Conservation (phyloP, 2,797 vertebrate species). For the Macropodus opercularis region DNA sequence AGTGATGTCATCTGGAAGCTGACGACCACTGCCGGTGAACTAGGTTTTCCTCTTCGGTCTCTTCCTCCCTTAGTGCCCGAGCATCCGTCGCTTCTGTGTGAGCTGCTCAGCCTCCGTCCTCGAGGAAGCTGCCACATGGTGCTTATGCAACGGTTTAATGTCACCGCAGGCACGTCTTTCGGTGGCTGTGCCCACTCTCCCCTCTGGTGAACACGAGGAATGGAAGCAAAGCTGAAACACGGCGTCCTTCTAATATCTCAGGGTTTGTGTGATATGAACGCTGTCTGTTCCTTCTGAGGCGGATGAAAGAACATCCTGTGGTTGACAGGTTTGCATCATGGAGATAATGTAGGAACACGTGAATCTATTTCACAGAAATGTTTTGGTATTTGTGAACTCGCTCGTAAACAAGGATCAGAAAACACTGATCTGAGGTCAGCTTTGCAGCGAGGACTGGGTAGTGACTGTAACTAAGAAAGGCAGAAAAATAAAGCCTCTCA, state of each 20-base stretch:
- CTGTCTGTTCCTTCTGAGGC: neutral
- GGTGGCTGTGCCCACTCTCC: too few relatives aligned
- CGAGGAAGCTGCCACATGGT: constrained; percentile 4
- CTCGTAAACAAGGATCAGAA: too few relatives aligned
- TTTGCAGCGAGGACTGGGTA: too few relatives aligned
- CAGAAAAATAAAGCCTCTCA: too few relatives aligned
- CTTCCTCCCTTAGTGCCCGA: neutral
- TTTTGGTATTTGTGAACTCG: neutral
- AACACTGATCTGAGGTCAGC: too few relatives aligned
- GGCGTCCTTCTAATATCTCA: neutral
- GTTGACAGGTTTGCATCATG: neutral
- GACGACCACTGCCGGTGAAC: neutral
- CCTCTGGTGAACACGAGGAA: constrained; percentile 30
- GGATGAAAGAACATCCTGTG: neutral
- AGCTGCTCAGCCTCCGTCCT: constrained; percentile 9
- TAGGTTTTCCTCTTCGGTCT: neutral
- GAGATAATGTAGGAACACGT: neutral
- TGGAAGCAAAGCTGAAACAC: constrained; percentile 37
- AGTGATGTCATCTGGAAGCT: neutral
- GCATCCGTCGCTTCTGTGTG: neutral
- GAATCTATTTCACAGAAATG: neutral
- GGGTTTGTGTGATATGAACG: neutral
- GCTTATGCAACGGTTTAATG: constrained; percentile 31
- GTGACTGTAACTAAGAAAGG: too few relatives aligned
- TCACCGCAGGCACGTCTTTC: constrained; percentile 17